Conservation (phyloP, 2,888 invertebrate species). For the Trichogramma dendrolimi region DNA sequence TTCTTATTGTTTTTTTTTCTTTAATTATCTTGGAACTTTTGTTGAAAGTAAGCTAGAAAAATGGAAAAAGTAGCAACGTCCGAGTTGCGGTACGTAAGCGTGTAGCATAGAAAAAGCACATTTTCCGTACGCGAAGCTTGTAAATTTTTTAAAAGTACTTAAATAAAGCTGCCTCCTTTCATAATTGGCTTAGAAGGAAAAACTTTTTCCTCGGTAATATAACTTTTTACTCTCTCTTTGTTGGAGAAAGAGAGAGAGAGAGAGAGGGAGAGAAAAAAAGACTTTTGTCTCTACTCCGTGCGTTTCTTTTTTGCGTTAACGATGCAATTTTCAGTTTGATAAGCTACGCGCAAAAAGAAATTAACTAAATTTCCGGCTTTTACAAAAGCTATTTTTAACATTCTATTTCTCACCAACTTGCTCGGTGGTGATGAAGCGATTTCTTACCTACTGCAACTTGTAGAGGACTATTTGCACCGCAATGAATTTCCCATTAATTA, state of each 20-base stretch:
- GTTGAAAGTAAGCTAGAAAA: too few relatives aligned
- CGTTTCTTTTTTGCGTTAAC: slow-evolving; percentile 8
- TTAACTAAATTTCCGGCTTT: slow-evolving; percentile 14
- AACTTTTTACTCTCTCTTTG: slow-evolving; percentile 15
- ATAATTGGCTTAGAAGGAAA: neutral
- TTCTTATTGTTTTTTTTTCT: too few relatives aligned
- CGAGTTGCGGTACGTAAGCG: too few relatives aligned
- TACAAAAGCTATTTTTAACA: slow-evolving; percentile 10
- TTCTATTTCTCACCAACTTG: too few relatives aligned
- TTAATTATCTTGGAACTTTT: too few relatives aligned
- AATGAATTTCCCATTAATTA: too few relatives aligned
- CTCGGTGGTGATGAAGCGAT: neutral
- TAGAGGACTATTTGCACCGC: too few relatives aligned
- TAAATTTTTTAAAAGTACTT: neutral
- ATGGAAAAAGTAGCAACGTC: too few relatives aligned
- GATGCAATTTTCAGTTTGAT: slow-evolving; percentile 23
- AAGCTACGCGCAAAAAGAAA: slow-evolving; percentile 9
- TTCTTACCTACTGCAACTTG: neutral
- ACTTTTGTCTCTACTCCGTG: slow-evolving; percentile 14
- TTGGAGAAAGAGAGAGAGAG: too few relatives aligned
- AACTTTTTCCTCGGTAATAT: slow-evolving; percentile 3
- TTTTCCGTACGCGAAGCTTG: neutral
- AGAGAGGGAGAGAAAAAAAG: neutral
- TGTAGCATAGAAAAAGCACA: too few relatives aligned
- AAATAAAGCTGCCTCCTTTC: slow-evolving; percentile 1